phyloP scores from a whole-genome alignment of 2,888 invertebrate genomes.

The Acholoe squamosa region DNA sequence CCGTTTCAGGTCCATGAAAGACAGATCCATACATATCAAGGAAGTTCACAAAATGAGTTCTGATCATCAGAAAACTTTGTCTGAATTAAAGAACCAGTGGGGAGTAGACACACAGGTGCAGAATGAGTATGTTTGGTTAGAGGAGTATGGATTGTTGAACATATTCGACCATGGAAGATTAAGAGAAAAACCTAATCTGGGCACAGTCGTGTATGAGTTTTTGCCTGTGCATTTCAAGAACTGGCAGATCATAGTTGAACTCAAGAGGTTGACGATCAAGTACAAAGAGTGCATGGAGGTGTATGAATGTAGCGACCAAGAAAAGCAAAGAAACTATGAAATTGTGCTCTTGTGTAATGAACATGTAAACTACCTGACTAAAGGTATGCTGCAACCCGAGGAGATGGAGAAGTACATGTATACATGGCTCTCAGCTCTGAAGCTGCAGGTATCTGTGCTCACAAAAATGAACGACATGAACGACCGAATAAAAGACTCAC shows the following conservation, averaged over 20 bases:
- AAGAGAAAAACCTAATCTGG: neutral
- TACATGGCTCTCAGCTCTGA: neutral
- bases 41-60: neutral
- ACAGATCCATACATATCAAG: neutral
- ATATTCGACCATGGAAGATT: neutral
- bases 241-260: too few relatives aligned
- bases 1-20: neutral
- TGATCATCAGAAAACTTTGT: neutral
- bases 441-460: neutral
- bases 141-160: neutral
- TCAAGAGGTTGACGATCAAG: neutral
- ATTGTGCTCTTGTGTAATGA: neutral
- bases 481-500: neutral
- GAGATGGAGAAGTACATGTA: too few relatives aligned
- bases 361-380: neutral
- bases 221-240: too few relatives aligned
- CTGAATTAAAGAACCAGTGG: neutral
- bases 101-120: too few relatives aligned
- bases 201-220: too few relatives aligned
- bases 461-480: neutral
- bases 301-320: neutral
- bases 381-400: neutral
- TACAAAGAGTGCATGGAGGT: neutral
- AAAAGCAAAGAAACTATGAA: neutral
- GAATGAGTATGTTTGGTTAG: too few relatives aligned